Evolutionary conservation across 1,140 invertebrate genomes (phyloP).

Genomic region (Bombyx mandarina): DNA sequence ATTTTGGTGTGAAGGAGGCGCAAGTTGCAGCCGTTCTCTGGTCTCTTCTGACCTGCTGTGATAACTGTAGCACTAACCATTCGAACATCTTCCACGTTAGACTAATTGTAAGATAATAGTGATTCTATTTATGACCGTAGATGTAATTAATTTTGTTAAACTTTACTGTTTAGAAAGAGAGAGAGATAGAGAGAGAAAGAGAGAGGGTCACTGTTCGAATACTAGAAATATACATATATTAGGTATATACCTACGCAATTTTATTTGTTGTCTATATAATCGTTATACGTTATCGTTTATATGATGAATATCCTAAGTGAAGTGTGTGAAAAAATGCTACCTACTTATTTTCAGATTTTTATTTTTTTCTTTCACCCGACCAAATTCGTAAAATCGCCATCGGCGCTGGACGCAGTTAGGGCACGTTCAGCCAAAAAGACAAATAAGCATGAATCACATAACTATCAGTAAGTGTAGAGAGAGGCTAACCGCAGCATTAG

Average conservation of each 20-base stretch:
- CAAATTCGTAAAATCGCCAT: constrained; percentile 55
- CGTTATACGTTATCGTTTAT: constrained; percentile 55
- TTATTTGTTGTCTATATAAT: constrained; percentile 54
- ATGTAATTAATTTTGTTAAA: constrained; percentile 53
- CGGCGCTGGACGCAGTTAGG: constrained; percentile 50
- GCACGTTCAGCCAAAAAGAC: constrained; percentile 41
- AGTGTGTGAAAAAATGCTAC: constrained; percentile 66
- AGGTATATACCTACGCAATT: constrained; percentile 40
- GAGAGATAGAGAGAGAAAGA: not conserved
- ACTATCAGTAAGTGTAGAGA: constrained; percentile 52
- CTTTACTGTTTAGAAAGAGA: constrained; percentile 50
- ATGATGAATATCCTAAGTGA: constrained; percentile 54
- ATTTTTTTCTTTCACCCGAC: constrained; percentile 67
- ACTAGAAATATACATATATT: constrained; percentile 33
- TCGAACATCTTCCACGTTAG: constrained; percentile 60
- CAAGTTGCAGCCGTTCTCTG: constrained; percentile 17
- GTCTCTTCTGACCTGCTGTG: constrained; percentile 57
- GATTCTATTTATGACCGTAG: constrained; percentile 57
- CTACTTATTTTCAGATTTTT: constrained; percentile 70
- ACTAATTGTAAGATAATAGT: constrained; percentile 59
- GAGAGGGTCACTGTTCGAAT: constrained; percentile 36
- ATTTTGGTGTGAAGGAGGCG: constrained; percentile 15
- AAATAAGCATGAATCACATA: constrained; percentile 41
- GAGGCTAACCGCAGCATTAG: constrained; percentile 41
- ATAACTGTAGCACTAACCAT: constrained; percentile 59